Percentiles rank a stretch among this genome's conserved stretches.
phyloP scores from a whole-genome alignment of 2,888 invertebrate genomes.

The Aspidiotus destructor region DNA sequence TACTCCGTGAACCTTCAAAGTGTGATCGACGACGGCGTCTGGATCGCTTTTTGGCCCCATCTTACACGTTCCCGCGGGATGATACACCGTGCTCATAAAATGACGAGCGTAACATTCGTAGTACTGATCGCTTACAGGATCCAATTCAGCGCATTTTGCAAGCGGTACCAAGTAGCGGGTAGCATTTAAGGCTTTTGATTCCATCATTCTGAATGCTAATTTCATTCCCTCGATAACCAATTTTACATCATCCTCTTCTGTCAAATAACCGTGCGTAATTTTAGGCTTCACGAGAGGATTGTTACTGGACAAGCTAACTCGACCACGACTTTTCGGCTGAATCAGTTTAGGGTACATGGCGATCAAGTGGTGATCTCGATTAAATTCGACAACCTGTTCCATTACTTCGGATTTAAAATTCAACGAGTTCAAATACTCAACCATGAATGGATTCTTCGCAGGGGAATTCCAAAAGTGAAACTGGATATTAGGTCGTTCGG shows the following conservation, averaged over 20 bases:
- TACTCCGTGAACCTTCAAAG: slow-evolving; percentile 15
- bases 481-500: slow-evolving; percentile 8
- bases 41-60: slow-evolving; percentile 25
- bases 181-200: background rate
- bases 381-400: background rate
- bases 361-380: background rate
- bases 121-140: background rate
- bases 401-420: slow-evolving; percentile 1
- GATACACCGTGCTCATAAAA: slow-evolving; percentile 20
- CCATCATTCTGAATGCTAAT: background rate
- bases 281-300: background rate
- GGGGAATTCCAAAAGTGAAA: slow-evolving; percentile 5
- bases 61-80: slow-evolving; percentile 21
- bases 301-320: background rate
- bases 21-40: slow-evolving; percentile 12
- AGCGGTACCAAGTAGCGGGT: background rate
- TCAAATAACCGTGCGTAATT: slow-evolving; percentile 19
- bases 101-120: slow-evolving; percentile 17
- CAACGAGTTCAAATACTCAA: background rate
- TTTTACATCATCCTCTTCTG: slow-evolving; percentile 10
- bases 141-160: background rate
- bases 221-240: slow-evolving; percentile 1
- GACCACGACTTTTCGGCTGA: slow-evolving; percentile 17
- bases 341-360: slow-evolving; percentile 4
- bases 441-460: background rate